A percentile compares a stretch with the other conserved stretches of the same genome.
Conservation (phyloP, 2,888 invertebrate species). For the Rhingia campestris region DNA sequence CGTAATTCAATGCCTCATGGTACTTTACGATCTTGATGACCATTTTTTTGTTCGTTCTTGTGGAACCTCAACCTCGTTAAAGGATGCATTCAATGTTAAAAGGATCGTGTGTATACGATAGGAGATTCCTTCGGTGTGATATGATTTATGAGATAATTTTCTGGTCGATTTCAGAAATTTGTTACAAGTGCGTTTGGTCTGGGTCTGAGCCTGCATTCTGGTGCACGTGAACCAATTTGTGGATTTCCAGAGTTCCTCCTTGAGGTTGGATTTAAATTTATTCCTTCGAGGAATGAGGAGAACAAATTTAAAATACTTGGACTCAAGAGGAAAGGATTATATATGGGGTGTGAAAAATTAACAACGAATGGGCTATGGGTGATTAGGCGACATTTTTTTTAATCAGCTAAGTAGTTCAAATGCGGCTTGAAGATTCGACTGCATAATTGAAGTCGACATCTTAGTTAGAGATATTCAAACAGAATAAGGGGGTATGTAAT, state of each 20-base stretch:
- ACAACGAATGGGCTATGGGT: slow-evolving; percentile 6
- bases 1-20: slow-evolving; percentile 67
- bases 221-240: slow-evolving; percentile 14
- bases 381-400: neutral
- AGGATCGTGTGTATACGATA: slow-evolving; percentile 31
- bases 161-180: slow-evolving; percentile 70
- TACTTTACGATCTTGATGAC: slow-evolving; percentile 71
- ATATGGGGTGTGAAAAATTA: neutral
- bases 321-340: slow-evolving; percentile 3
- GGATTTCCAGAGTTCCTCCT: neutral
- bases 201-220: neutral
- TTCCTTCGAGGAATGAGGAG: neutral
- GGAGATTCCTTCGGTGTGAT: slow-evolving; percentile 22
- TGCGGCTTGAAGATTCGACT: no score
- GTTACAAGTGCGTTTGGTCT: slow-evolving; percentile 52
- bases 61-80: slow-evolving; percentile 31
- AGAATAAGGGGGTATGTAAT: no score
- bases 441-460: no score
- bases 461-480: no score
- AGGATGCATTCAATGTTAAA: slow-evolving; percentile 37
- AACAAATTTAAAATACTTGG: neutral
- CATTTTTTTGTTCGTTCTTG: slow-evolving; percentile 28
- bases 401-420: neutral
- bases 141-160: slow-evolving; percentile 74
- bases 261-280: neutral